Evolutionary conservation across 2,113 vertebrate genomes (phyloP).

Genomic region (Corythoichthys haematopterus): DNA sequence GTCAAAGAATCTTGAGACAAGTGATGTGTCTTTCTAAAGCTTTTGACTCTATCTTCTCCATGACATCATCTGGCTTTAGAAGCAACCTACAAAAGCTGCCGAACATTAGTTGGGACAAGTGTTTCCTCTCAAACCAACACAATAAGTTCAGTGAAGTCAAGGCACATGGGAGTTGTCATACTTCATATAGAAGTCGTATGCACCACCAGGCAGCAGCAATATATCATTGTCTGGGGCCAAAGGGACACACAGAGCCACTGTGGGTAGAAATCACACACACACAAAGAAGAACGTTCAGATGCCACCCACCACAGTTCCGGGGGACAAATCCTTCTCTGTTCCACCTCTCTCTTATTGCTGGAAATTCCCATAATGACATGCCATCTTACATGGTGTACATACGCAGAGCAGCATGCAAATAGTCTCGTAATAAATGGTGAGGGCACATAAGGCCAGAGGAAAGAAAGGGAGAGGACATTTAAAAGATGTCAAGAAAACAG

Average conservation of each 20-base stretch:
- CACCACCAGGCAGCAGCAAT: slow-evolving; percentile 39
- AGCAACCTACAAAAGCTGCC: background rate
- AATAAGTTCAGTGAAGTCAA: slow-evolving; percentile 37
- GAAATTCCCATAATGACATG: slow-evolving; percentile 68
- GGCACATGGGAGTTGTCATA: slow-evolving; percentile 46
- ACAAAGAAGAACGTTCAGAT: slow-evolving; percentile 66
- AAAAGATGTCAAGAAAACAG: slow-evolving; percentile 41
- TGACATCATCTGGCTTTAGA: background rate
- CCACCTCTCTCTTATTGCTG: slow-evolving; percentile 53
- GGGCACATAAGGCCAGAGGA: slow-evolving; percentile 15
- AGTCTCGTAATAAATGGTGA: slow-evolving; percentile 12
- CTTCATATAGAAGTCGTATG: slow-evolving; percentile 27
- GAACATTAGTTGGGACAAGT: background rate
- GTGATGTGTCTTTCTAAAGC: background rate
- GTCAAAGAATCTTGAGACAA: background rate
- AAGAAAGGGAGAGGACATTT: slow-evolving; percentile 41
- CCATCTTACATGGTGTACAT: slow-evolving; percentile 54
- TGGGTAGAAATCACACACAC: slow-evolving; percentile 60
- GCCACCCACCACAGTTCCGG: slow-evolving; percentile 66
- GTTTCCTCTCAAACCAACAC: slow-evolving; percentile 27
- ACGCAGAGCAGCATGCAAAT: slow-evolving; percentile 35
- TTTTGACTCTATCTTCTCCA: background rate
- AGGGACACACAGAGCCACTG: slow-evolving; percentile 53
- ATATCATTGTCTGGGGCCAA: slow-evolving; percentile 38
- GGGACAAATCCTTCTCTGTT: slow-evolving; percentile 71